Evolutionary conservation across 1,140 invertebrate species (phyloP), one percentile per base, ranked within the genome.

Genomic region (Temnothorax curvispinosus): DNA sequence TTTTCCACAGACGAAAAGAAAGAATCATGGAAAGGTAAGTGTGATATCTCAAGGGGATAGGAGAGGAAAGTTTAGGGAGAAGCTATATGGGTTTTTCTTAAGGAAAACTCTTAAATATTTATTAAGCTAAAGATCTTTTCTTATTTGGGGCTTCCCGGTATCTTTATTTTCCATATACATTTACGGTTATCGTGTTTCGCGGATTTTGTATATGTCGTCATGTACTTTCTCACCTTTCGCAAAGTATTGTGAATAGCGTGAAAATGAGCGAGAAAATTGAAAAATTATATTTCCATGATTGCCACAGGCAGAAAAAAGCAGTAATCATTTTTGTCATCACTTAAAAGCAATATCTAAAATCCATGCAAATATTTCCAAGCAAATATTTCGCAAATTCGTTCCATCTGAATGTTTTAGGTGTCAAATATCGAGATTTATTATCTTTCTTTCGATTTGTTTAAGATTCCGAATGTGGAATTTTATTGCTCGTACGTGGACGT

Each of bases 31-130:
- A 74, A 82, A 18, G 13, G 13, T 38, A 71, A 21, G 6, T 27
- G 54, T 1, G 52, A 71, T 47, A 35, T 71, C 74, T 75, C 72
- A 9, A 64, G 58, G 21, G 41, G 15, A 50, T 60, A 84, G 27
- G 2, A 13, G n/a, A 21, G 21, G 27, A 38, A 58, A 85, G 58
- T 85, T 84, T 62, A 62, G 13, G 8, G 60, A 64, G 5, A 21
- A 27, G 3, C 32, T 65, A 11, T 13, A 44, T 21, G 35, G 52
- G 7, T 80, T 58, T 82, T 82, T 58, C 3, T 27, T 27, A 27
- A 27, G 27, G 27, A 13, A 47, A 58, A 1, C 27, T 69, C 1
- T 32, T 80, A 78, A 80, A 86, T 86, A 86, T 86, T 86, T 69
- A 86, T 69, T 13, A 80, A 41, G 47, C n/a, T 60, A 47, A 71